Percentiles rank a stretch among this genome's conserved stretches.
Conservation (phyloP, 1,140 invertebrate genomes). For the Euura lappo region DNA sequence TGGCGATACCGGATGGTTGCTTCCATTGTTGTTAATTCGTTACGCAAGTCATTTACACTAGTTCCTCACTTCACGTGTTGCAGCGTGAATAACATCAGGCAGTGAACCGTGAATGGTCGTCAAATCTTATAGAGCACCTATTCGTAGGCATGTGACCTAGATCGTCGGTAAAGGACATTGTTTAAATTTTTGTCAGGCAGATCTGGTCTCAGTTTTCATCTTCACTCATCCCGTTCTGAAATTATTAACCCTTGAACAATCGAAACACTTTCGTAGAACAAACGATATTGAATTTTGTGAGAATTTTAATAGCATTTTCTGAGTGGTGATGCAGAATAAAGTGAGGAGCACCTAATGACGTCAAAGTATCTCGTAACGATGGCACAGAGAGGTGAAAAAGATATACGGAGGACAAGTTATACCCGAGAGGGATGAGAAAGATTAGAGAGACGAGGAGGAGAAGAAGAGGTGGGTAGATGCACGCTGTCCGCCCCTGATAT, state of each 20-base stretch:
- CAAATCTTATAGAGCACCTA: no score
- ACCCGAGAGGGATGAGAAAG: background rate
- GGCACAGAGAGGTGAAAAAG: background rate
- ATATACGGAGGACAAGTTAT: no score
- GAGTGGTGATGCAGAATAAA: background rate
- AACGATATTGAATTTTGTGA: background rate
- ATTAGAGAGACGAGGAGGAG: background rate
- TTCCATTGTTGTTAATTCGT: background rate
- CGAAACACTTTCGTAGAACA: no score
- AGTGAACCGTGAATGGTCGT: background rate
- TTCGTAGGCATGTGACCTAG: no score
- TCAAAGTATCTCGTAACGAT: background rate
- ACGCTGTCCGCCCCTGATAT: conserved; percentile 6
- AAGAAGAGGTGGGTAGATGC: conserved; percentile 4
- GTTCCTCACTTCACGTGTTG: background rate
- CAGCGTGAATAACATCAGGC: background rate
- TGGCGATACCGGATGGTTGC: conserved; percentile 3
- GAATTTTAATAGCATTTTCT: background rate
- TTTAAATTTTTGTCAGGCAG: no score
- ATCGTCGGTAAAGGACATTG: no score
- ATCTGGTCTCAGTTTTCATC: no score
- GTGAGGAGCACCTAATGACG: background rate
- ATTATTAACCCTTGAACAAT: no score
- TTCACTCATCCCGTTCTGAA: no score
- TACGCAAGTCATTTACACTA: background rate